phyloP scores from a whole-genome alignment of 2,113 vertebrate species.

The Trogon surrucura region DNA sequence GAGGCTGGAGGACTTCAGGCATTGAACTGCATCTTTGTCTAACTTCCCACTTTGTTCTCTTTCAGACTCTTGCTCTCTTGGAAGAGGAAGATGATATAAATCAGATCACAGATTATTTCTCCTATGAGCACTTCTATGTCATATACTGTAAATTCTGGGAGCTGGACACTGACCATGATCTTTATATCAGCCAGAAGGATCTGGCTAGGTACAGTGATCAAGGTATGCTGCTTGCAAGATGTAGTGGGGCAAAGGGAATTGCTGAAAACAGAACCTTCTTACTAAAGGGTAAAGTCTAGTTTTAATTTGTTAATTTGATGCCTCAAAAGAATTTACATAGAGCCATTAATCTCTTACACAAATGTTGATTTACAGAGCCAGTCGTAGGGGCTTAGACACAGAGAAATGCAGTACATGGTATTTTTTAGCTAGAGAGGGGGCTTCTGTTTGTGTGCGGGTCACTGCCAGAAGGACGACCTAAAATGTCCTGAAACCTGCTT shows the following conservation, averaged over 20 bases:
- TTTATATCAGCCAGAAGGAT: conserved; percentile 95
- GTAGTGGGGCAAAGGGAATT: not conserved
- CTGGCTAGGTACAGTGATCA: conserved; percentile 95
- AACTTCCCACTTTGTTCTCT: conserved; percentile 28
- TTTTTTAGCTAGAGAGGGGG: not conserved
- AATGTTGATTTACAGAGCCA: not conserved
- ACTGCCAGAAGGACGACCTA: not conserved
- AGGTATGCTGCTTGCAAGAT: conserved; percentile 75
- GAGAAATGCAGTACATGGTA: not conserved
- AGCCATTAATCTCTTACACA: not conserved
- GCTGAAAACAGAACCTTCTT: not conserved
- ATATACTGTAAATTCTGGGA: conserved; percentile 99
- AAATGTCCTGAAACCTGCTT: not conserved
- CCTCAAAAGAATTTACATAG: not conserved
- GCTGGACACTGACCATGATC: conserved; percentile 96
- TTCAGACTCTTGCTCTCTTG: conserved; percentile 92
- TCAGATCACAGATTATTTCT: conserved; percentile 99
- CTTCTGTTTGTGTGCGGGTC: not conserved
- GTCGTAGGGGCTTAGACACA: not conserved
- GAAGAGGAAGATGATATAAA: conserved; percentile 99
- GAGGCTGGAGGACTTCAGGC: not conserved
- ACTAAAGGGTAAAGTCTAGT: not conserved
- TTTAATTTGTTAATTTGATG: not conserved
- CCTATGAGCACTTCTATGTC: conserved; percentile 99
- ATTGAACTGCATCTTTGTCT: not conserved